These are phyloP conservation scores for Sarotherodon lohbergeri DNA, from an alignment of 2,113 vertebrate genomes.

Conservation along the genomic window DNA sequence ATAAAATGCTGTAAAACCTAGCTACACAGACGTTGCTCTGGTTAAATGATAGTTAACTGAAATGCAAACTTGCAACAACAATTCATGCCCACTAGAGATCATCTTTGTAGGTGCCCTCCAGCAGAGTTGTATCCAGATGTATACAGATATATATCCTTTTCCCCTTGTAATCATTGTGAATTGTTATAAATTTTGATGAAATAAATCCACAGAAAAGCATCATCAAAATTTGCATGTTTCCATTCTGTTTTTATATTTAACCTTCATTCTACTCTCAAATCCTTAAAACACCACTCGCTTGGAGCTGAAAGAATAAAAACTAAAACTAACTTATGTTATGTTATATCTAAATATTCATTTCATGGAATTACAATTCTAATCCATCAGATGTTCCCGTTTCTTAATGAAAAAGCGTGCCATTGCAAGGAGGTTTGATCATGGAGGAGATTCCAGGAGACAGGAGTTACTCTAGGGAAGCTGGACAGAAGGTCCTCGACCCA, in stretches of 20 bases:
- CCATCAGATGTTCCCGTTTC: background rate
- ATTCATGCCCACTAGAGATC: background rate
- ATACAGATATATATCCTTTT: background rate
- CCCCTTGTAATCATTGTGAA: background rate
- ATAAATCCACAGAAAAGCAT: background rate
- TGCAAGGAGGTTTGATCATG: background rate
- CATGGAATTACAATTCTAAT: background rate
- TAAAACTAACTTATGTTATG: background rate
- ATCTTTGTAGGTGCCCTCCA: background rate
- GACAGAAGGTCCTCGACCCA: background rate
- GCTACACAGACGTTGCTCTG: background rate
- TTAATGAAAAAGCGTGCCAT: background rate
- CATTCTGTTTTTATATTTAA: background rate
- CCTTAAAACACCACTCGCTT: background rate
- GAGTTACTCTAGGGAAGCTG: background rate
- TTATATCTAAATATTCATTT: background rate
- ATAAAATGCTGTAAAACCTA: background rate
- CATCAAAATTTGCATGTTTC: background rate
- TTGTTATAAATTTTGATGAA: background rate
- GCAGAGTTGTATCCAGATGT: background rate
- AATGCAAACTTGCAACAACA: background rate
- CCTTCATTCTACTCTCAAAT: background rate
- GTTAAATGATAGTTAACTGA: background rate
- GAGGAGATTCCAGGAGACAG: background rate
- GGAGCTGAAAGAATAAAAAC: background rate